These are phyloP conservation scores for Aphodius granarius DNA, from an alignment of 2,888 invertebrate species.

Conservation along the genomic window DNA sequence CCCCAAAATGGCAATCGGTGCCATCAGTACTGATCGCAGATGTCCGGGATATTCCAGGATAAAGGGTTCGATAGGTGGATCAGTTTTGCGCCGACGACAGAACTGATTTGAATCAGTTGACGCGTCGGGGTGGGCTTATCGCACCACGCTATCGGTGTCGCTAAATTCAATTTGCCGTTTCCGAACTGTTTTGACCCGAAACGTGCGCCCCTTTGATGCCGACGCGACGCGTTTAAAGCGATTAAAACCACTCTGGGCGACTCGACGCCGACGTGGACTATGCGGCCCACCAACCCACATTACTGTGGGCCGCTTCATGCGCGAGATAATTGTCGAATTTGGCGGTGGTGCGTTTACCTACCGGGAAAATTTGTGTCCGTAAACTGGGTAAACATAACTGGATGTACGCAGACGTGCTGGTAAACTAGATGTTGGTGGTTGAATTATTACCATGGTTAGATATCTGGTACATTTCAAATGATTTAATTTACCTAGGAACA, in stretches of 20 bases:
- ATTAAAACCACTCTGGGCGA: not conserved
- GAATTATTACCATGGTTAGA: not conserved
- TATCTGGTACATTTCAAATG: not conserved
- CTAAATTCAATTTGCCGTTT: constrained; percentile 10
- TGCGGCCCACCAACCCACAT: not conserved
- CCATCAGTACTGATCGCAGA: not conserved
- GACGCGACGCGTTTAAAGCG: not conserved
- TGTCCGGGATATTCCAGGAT: not conserved
- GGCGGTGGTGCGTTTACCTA: not conserved
- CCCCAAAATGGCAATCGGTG: not conserved
- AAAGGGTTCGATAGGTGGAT: not conserved
- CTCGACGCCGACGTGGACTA: not conserved
- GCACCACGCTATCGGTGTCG: constrained; percentile 9
- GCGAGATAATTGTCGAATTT: not conserved
- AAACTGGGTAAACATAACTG: not conserved
- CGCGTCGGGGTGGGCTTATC: constrained; percentile 6
- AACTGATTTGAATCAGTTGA: constrained; percentile 6
- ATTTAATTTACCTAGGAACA: not conserved
- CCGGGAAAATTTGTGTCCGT: not conserved
- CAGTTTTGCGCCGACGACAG: constrained; percentile 4
- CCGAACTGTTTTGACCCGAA: not conserved
- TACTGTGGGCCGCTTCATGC: not conserved
- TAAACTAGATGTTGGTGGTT: not conserved
- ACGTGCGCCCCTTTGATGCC: not conserved
- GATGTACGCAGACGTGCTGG: not conserved